phyloP scores from a whole-genome alignment of 1,140 invertebrate genomes.

The Bradynema listronoti region DNA sequence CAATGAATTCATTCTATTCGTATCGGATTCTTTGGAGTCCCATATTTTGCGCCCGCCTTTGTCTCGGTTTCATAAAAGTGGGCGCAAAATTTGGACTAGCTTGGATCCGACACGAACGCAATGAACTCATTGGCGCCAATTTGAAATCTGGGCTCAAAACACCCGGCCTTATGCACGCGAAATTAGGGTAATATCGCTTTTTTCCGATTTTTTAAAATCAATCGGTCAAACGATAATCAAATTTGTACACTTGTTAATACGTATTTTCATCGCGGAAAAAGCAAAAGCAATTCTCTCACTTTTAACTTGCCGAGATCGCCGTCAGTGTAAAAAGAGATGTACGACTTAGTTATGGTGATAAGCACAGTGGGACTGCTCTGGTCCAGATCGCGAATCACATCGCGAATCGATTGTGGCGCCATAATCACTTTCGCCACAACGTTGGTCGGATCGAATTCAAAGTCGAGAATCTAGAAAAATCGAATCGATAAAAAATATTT shows the following conservation, averaged over 20 bases:
- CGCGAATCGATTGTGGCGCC: constrained; percentile 7
- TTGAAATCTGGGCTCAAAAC: neutral
- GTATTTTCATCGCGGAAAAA: neutral
- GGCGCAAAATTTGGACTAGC: too few species aligned
- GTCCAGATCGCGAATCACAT: constrained; percentile 9
- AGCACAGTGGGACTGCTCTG: neutral
- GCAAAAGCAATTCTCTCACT: neutral
- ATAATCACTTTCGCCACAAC: constrained; percentile 12
- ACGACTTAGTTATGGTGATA: constrained; percentile 2
- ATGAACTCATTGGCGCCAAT: neutral
- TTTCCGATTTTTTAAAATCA: neutral
- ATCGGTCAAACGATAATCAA: too few species aligned
- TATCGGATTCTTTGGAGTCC: neutral
- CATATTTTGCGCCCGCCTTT: too few species aligned
- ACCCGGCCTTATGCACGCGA: neutral
- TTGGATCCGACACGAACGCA: neutral
- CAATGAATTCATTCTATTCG: neutral
- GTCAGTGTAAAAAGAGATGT: constrained; percentile 14
- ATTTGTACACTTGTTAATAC: neutral
- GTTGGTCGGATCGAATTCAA: constrained; percentile 8
- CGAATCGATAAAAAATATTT: too few species aligned
- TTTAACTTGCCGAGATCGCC: constrained; percentile 14
- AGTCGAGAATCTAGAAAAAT: constrained; percentile 12
- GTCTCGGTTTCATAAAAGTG: too few species aligned
- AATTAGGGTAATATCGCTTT: neutral